Base-by-base conservation (phyloP, 2,888 invertebrate genomes). In the Sarcophaga carnaria region DNA sequence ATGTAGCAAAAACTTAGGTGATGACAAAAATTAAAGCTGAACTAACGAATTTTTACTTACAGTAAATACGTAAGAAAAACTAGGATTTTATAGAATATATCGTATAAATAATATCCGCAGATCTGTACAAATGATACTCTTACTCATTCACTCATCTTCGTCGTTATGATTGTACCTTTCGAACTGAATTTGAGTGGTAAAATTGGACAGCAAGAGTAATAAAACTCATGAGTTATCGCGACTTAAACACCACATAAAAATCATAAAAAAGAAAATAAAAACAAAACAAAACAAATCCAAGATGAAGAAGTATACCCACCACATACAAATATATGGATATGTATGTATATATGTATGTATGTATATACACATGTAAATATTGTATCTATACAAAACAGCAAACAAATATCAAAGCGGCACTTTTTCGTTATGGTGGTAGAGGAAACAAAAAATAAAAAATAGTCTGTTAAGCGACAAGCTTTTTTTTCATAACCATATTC, bases 101-200 rank as follows among this genome's bases (percentile, higher is more conserved):
- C 90, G 90, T 91, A 10, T 90, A 89, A 91, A 89, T 89, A 91
- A 89, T 89, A 90, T 89, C 88, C 90, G 89, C 88, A 88, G 88
- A 87, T 89, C 86, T 78, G 64, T 80, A 77, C 72, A 85, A 80
- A 83, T 60, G 67, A 60, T 77, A 71, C 72, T 59, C 74, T 47
- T 27, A 70, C 80, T 80, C 62, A 64, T 63, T 60, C 22, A 4
- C 17, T 4, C 59, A 60, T 17, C 54, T 14, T 54, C 4, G 10
- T 54, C 54, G 54, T 54, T 17, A 54, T 54, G 54, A 14, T 54
- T 22, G 37, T 64, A 64, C 22, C 54, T 70, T 27, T 49, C 22
- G 20, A 70, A 63, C 54, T 80, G 62, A 76, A 20, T 62, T 75
- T 64, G 66, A 69, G 59, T 59, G 47, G 59, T 70, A 60, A 5